A percentile compares a stretch with the other conserved stretches of the same genome.
phyloP scores from a whole-genome alignment of 2,113 vertebrate genomes.

The Mungos mungo region DNA sequence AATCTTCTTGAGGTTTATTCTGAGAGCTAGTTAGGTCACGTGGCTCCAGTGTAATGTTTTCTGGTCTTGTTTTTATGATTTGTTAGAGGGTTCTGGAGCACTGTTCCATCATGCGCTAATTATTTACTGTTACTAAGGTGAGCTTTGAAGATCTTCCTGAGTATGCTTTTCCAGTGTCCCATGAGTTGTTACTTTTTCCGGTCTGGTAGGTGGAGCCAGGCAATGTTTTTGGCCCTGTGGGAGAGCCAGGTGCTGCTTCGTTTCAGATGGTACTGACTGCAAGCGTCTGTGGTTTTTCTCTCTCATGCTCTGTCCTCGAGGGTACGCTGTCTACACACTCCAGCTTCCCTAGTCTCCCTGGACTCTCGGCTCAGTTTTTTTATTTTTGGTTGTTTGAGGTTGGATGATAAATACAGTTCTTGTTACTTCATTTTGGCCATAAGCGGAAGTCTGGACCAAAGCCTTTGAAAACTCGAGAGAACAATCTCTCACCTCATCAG shows the following conservation, averaged over 20 bases:
- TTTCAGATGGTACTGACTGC: neutral
- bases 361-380: neutral
- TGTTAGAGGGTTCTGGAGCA: neutral
- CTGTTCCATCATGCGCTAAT: neutral
- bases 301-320: neutral
- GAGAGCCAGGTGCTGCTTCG: neutral
- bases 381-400: neutral
- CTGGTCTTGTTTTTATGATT: neutral
- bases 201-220: neutral
- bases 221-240: neutral
- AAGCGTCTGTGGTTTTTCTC: neutral
- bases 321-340: neutral
- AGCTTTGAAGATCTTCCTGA: neutral
- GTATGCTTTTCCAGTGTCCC: neutral
- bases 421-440: neutral
- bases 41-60: neutral
- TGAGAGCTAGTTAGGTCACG: neutral
- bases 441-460: neutral
- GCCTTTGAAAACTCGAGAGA: neutral
- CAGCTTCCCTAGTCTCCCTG: neutral
- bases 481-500: neutral
- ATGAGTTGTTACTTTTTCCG: neutral
- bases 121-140: too few relatives aligned
- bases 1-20: neutral
- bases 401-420: neutral